Evolutionary conservation across 2,797 vertebrate species (phyloP), one percentile per base, ranked within the genome.

Genomic region (Neomorphus geoffroyi): DNA sequence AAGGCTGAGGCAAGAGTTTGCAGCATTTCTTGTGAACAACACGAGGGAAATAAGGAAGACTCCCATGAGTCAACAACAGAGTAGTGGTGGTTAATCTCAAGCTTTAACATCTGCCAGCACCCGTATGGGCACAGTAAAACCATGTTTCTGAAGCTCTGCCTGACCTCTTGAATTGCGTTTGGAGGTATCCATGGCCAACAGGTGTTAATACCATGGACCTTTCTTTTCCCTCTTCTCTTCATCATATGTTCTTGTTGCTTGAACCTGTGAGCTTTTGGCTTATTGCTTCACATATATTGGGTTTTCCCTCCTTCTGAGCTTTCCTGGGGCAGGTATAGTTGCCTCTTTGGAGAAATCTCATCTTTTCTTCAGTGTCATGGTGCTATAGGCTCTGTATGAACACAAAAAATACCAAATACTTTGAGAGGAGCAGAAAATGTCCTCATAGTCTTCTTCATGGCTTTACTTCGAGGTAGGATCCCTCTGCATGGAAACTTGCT

Each of bases 361-460:
- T 26, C 3, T 19, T 66, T 85, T 77, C 18, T 69, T 56, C 41
- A 8, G n/a, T 54, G 17, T 33, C 4, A 5, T 14, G 35, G 4
- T 50, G 17, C 28, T 24, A 2, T 18, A 14, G 27, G 43, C 23
- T 74, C 19, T 6, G 0, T 33, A 3, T 6, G 15, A 35, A 46
- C 41, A 26, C 28, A 51, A 26, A 41, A 54, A 8, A 11, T 37
- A 32, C 0, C 18, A 27, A 39, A 5, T 10, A 23, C 21, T 84
- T 84, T 85, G 37, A 61, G 32, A 61, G 8, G 9, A 80, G 43
- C 11, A 66, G 35, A 79, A 89, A 80, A 75, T 19, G 21, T 35
- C 32, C 11, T 64, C 3, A 1, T 33, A 9, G 41, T 64, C 24
- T 51, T 73, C 27, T 17, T 80, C 7, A 11, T 43, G 26, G 14